Conservation (phyloP, 2,113 vertebrate genomes). For the Eclectus roratus region DNA sequence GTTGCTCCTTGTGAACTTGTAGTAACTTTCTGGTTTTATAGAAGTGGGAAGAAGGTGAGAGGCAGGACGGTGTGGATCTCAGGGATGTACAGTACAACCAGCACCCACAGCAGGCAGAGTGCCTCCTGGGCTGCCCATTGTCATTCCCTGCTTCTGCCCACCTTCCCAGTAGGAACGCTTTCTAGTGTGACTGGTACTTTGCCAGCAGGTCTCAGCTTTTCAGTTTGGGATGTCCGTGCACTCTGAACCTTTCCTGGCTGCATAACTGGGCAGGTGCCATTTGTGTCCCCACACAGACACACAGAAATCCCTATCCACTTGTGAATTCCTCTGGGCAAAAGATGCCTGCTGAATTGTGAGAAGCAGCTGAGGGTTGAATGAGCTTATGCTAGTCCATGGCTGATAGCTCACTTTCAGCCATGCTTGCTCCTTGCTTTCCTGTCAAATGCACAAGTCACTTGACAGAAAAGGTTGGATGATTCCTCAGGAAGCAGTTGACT, state of each 20-base stretch:
- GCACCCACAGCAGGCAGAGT: background rate
- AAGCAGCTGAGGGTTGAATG: background rate
- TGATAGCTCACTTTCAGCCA: background rate
- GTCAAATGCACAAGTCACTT: background rate
- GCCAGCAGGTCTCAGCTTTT: background rate
- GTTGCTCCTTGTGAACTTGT: background rate
- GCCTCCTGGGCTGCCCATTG: background rate
- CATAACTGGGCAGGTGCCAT: background rate
- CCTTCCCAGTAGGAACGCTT: background rate
- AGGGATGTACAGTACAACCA: background rate
- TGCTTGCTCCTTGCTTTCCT: background rate
- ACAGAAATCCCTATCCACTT: background rate
- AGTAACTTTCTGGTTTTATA: background rate
- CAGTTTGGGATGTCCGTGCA: accelerated
- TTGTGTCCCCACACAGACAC: background rate
- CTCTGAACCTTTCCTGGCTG: background rate
- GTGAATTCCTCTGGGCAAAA: background rate
- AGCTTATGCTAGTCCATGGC: background rate
- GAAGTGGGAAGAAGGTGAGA: background rate
- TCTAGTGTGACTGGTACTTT: background rate
- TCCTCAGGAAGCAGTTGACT: background rate
- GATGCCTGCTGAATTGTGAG: background rate
- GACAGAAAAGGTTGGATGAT: background rate
- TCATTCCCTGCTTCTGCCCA: background rate
- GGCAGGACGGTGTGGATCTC: background rate